Conservation (phyloP, 2,113 vertebrate genomes). For the Raja brachyura region DNA sequence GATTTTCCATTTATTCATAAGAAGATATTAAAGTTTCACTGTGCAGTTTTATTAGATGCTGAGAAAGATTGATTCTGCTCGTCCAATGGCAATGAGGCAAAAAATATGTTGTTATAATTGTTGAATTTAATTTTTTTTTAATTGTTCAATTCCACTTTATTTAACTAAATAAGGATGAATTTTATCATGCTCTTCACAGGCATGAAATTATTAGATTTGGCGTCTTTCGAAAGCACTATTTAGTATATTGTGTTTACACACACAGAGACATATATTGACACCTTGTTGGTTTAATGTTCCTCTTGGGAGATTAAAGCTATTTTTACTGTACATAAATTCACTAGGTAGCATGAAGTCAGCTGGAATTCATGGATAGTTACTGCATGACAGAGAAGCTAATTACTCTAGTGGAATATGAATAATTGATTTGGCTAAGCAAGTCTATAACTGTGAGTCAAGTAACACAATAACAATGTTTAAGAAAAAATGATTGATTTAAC, state of each 20-base stretch:
- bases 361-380: not conserved
- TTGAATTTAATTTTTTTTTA: not conserved
- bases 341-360: conserved; percentile 14
- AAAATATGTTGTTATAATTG: not conserved
- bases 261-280: not conserved
- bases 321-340: conserved; percentile 3
- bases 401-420: not conserved
- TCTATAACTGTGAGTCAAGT: not conserved
- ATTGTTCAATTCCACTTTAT: not conserved
- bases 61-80: not conserved
- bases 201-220: not conserved
- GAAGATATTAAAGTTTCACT: not conserved
- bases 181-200: not conserved
- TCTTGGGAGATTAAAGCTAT: not conserved
- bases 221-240: not conserved
- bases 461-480: not conserved
- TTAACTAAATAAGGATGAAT: not conserved
- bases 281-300: not conserved
- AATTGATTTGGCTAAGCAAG: conserved; percentile 15
- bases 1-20: not conserved
- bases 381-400: conserved; percentile 14
- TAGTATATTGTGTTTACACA: not conserved
- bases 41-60: not conserved
- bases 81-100: not conserved
- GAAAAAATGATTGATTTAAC: not conserved